These are phyloP conservation scores for Coecobrya sp. DNA, from an alignment of 2,888 invertebrate genomes.

Conservation along the genomic window DNA sequence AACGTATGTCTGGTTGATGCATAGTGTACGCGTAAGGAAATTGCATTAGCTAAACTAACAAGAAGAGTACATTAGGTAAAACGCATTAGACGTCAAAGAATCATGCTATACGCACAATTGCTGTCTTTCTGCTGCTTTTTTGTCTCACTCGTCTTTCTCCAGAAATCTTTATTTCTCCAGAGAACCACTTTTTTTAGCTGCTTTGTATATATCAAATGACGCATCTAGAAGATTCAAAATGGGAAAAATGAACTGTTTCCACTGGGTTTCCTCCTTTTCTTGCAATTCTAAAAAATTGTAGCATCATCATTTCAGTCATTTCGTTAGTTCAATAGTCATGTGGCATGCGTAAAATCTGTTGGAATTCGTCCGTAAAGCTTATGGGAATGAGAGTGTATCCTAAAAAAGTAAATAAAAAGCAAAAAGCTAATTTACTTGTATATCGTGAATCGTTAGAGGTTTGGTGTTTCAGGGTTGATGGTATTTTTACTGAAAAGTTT, in stretches of 20 bases:
- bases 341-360: not conserved
- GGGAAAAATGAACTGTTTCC: not conserved
- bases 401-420: not conserved
- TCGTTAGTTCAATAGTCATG: not conserved
- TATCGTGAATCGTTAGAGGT: no score
- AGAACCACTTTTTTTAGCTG: conserved; percentile 6
- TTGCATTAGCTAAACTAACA: conserved; percentile 49
- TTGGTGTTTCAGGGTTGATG: not conserved
- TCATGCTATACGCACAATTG: not conserved
- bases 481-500: not conserved
- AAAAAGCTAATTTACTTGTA: no score
- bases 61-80: not conserved
- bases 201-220: not conserved
- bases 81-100: not conserved
- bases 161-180: conserved; percentile 37
- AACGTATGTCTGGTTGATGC: not conserved
- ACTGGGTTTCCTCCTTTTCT: not conserved
- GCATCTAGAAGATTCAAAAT: not conserved
- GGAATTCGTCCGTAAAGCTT: not conserved
- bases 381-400: not conserved
- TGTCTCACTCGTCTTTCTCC: not conserved
- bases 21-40: conserved; percentile 21
- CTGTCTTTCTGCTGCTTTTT: not conserved
- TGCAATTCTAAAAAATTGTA: conserved; percentile 3
- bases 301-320: not conserved